Percentiles rank a stretch among this genome's conserved stretches.
Conservation (phyloP, 2,797 vertebrate species). For the Gallinago nigripennis region DNA sequence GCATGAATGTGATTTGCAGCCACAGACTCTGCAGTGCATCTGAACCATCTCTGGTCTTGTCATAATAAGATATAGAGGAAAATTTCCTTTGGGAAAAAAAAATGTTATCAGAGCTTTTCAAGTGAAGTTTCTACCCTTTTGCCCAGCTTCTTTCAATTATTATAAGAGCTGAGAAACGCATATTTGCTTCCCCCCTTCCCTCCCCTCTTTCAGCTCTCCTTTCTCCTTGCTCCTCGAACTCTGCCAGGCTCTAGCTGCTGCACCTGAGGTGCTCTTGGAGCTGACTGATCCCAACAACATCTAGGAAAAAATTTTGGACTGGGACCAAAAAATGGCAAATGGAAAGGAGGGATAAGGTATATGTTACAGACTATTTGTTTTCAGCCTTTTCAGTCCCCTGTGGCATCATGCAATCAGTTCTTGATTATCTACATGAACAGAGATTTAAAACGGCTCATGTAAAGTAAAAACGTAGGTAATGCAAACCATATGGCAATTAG, state of each 20-base stretch:
- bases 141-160: not conserved
- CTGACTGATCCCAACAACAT: not conserved
- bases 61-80: not conserved
- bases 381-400: not conserved
- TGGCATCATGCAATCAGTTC: not conserved
- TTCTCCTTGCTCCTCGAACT: not conserved
- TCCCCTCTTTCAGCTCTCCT: not conserved
- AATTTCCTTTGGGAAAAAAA: not conserved
- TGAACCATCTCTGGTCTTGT: not conserved
- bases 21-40: not conserved
- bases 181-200: not conserved
- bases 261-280: not conserved
- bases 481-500: not conserved
- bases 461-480: not conserved
- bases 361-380: not conserved
- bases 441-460: not conserved
- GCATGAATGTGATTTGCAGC: not conserved
- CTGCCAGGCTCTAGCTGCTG: not conserved
- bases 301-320: not conserved
- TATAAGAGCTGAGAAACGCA: not conserved
- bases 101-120: not conserved
- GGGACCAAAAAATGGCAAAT: not conserved
- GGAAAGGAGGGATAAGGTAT: not conserved
- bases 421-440: not conserved
- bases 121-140: not conserved